Base-by-base conservation (phyloP, 2,113 vertebrate genomes). In the Amphiprion percula region DNA sequence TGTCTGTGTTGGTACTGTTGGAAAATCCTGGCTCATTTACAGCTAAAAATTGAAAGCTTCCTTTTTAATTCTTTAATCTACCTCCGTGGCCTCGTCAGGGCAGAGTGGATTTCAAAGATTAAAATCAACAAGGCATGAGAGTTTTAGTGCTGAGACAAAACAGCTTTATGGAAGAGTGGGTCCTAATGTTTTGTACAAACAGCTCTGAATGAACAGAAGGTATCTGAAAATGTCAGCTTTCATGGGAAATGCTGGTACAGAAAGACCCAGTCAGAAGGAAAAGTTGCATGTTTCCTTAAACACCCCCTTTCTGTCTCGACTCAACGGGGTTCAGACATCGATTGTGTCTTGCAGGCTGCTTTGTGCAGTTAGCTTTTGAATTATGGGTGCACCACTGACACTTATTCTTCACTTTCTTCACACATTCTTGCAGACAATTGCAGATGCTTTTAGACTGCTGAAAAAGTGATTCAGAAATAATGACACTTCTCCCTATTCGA, bases 181-280 rank as follows among this genome's bases (percentile, higher is more conserved):
- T 50, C 53, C 68, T 30, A 49, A 39, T 70, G 44, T 70, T 74
- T 78, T 71, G 41, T 64, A 59, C 64, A 74, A 74, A 62, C 47
- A 33, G 44, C 41, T 82, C 55, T 74, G 9, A 37, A 62, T 76
- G 55, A 69, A 52, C 16, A 63, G 33, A 56, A 14, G 9, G 37
- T 24, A 2, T 63, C 7, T 52, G 11, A 44, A 59, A 28, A 50
- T 66, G 47, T 54, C 21, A 19, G 21, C 82, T 76, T 56, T 37
- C 24, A 7, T 61, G 10, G 11, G 61, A 75, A 59, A 68, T 61
- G 49, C 0, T 54, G 19, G 16, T 17, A 5, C 28, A 70, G 41
- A 76, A 44, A 73, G 26, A 49, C 17, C 19, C 16, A 21, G 39
- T 23, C 41, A 59, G n/a, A 26, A 16, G 60, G 39, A 68, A 77